Evolutionary conservation across 2,113 vertebrate species (phyloP).

Genomic region (Eurypyga helias): DNA sequence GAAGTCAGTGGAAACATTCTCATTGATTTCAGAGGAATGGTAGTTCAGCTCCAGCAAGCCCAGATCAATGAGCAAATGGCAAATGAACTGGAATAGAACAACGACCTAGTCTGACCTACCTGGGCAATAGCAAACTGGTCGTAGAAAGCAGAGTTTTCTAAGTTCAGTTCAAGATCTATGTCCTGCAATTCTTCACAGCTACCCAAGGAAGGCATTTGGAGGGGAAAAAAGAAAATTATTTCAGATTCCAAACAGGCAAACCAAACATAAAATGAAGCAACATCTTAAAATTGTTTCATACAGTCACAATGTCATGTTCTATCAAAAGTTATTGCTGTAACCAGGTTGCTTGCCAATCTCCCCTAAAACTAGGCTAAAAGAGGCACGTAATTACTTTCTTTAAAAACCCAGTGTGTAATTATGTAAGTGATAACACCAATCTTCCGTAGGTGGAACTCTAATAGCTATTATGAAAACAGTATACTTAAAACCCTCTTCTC

Average conservation of each 20-base stretch:
- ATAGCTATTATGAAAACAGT: not conserved
- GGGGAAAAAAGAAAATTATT: not conserved
- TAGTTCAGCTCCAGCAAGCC: not conserved
- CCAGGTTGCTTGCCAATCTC: not conserved
- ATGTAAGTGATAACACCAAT: not conserved
- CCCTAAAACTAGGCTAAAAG: not conserved
- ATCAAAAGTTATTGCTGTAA: not conserved
- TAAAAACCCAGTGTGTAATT: not conserved
- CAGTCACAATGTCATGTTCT: not conserved
- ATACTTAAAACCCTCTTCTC: not conserved
- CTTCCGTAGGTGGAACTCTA: not conserved
- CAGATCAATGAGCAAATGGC: not conserved
- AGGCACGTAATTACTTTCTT: not conserved
- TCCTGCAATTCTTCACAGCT: conserved; percentile 95
- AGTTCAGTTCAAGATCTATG: conserved; percentile 88
- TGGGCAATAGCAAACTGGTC: conserved; percentile 95
- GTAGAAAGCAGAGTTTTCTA: conserved; percentile 95
- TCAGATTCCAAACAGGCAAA: not conserved
- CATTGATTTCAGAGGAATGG: not conserved
- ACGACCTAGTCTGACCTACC: conserved; percentile 72
- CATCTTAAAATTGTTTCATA: not conserved
- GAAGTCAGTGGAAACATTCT: conserved; percentile 19
- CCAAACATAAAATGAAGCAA: not conserved
- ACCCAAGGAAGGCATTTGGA: not conserved
- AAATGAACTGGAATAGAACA: not conserved